Evolutionary conservation across 2,888 invertebrate genomes (phyloP).

Genomic region (Willowsia nigromaculata): DNA sequence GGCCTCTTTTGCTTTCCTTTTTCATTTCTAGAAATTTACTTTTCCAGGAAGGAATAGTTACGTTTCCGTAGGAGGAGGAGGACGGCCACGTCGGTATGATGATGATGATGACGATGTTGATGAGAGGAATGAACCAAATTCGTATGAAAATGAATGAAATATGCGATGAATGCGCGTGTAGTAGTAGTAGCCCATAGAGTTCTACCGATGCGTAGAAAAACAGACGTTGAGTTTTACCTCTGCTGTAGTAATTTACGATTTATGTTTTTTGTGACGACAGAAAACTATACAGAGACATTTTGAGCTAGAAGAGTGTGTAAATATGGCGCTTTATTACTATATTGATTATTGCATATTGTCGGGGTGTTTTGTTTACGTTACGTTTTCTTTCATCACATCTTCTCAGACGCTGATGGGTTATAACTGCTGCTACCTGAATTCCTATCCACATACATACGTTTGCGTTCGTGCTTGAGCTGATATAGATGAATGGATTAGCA

Average conservation of each 20-base stretch:
- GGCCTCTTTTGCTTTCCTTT: constrained; percentile 42
- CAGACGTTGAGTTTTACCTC: no score
- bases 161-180: neutral
- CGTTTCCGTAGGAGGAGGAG: neutral
- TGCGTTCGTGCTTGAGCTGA: neutral
- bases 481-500: constrained; percentile 29
- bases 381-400: neutral
- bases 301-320: neutral
- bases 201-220: no score
- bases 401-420: neutral
- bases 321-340: neutral
- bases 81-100: neutral
- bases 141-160: constrained; percentile 12
- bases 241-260: no score
- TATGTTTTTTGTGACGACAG: constrained; percentile 27
- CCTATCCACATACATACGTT: no score
- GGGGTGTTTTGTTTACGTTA: constrained; percentile 26
- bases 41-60: constrained; percentile 38
- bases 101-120: neutral
- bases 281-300: neutral
- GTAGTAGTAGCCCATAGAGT: no score
- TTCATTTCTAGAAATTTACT: constrained; percentile 37
- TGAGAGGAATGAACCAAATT: neutral
- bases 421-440: neutral
- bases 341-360: neutral